Evolutionary conservation across 1,140 invertebrate species (phyloP).

Genomic region (Mercenaria mercenaria): DNA sequence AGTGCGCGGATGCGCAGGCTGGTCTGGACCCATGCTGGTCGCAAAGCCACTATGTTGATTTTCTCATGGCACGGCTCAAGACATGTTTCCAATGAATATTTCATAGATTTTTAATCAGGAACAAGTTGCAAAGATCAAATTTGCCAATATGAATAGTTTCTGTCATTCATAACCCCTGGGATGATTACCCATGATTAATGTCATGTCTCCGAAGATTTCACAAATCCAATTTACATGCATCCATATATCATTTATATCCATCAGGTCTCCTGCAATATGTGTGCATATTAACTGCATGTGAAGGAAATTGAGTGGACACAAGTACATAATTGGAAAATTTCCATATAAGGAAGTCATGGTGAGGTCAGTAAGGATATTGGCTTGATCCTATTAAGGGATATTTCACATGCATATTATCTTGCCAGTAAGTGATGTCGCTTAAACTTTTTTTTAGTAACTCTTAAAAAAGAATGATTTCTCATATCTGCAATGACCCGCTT

Average conservation of each 20-base stretch:
- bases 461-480: too few relatives aligned
- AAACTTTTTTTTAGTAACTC: too few relatives aligned
- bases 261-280: neutral
- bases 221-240: neutral
- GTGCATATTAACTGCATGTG: slow-evolving; percentile 24
- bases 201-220: neutral
- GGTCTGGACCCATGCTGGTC: too few relatives aligned
- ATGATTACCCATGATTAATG: slow-evolving; percentile 1
- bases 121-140: neutral
- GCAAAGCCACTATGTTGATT: too few relatives aligned
- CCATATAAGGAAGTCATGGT: slow-evolving; percentile 6
- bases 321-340: neutral
- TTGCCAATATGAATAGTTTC: neutral
- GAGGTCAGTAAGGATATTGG: neutral
- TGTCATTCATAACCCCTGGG: neutral
- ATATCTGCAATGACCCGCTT: too few relatives aligned
- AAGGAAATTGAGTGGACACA: neutral
- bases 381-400: neutral
- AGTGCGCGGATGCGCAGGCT: too few relatives aligned
- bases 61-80: too few relatives aligned
- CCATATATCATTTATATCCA: slow-evolving; percentile 11
- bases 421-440: neutral
- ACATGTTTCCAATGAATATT: neutral
- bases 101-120: slow-evolving; percentile 22
- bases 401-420: neutral